Evolutionary conservation across 2,888 invertebrate species (phyloP).

Genomic region (Cepaea hortensis): DNA sequence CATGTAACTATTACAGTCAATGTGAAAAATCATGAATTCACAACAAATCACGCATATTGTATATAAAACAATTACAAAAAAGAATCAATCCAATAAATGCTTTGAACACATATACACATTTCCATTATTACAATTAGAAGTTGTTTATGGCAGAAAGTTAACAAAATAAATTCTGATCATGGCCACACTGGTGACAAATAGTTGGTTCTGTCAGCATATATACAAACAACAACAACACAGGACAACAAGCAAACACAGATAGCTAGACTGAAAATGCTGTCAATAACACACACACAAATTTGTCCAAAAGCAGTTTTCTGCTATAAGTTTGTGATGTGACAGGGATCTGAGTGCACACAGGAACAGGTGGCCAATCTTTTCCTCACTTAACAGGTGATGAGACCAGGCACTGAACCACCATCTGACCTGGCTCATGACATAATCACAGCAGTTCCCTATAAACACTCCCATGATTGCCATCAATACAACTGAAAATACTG

Average conservation of each 20-base stretch:
- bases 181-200: not conserved
- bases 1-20: too few relatives aligned
- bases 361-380: too few relatives aligned
- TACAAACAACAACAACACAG: slow-evolving; percentile 4
- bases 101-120: not conserved
- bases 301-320: too few relatives aligned
- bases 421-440: too few relatives aligned
- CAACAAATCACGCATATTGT: slow-evolving; percentile 5
- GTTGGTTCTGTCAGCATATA: not conserved
- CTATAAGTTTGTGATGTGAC: too few relatives aligned
- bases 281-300: not conserved
- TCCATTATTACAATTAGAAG: not conserved
- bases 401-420: too few relatives aligned
- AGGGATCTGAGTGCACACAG: too few relatives aligned
- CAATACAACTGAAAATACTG: too few relatives aligned
- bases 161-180: not conserved
- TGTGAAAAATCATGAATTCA: not conserved
- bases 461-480: too few relatives aligned
- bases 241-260: not conserved
- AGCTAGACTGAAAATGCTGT: not conserved
- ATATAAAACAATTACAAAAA: slow-evolving; percentile 16
- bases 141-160: not conserved
- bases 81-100: not conserved
- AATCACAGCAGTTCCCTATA: too few relatives aligned
- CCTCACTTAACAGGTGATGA: too few relatives aligned